Conservation (phyloP, 2,797 vertebrate genomes). For the Spinibarbus caldwelli region DNA sequence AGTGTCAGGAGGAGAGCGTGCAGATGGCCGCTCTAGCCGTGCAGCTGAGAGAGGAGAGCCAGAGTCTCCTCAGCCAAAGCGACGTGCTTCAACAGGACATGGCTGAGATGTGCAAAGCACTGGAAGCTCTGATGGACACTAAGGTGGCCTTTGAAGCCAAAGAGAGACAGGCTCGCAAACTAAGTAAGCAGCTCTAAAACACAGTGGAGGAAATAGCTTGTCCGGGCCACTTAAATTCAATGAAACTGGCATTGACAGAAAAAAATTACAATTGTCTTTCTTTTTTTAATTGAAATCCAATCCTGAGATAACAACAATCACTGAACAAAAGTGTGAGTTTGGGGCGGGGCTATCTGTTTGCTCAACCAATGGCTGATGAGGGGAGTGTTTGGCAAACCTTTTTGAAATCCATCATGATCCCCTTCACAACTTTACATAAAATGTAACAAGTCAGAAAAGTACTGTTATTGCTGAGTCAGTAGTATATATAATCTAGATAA, state of each 20-base stretch:
- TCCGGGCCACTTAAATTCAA: not conserved
- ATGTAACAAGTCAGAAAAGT: not conserved
- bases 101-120: conserved; percentile 58
- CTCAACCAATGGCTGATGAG: too few relatives aligned
- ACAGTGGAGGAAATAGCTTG: not conserved
- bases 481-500: too few relatives aligned
- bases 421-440: not conserved
- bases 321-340: too few relatives aligned
- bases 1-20: conserved; percentile 51
- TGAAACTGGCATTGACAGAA: not conserved
- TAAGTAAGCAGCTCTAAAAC: conserved; percentile 66
- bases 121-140: conserved; percentile 67
- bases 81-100: conserved; percentile 57
- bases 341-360: too few relatives aligned
- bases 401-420: not conserved
- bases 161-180: conserved; percentile 65
- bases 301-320: not conserved
- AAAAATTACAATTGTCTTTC: not conserved
- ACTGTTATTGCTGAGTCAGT: not conserved
- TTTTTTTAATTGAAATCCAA: not conserved
- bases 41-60: conserved; percentile 51
- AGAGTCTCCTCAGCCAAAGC: conserved; percentile 23
- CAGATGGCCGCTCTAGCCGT: conserved; percentile 46
- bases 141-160: conserved; percentile 68
- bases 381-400: not conserved